Evolutionary conservation across 2,113 vertebrate genomes (phyloP).

Genomic region (Tichodroma muraria): DNA sequence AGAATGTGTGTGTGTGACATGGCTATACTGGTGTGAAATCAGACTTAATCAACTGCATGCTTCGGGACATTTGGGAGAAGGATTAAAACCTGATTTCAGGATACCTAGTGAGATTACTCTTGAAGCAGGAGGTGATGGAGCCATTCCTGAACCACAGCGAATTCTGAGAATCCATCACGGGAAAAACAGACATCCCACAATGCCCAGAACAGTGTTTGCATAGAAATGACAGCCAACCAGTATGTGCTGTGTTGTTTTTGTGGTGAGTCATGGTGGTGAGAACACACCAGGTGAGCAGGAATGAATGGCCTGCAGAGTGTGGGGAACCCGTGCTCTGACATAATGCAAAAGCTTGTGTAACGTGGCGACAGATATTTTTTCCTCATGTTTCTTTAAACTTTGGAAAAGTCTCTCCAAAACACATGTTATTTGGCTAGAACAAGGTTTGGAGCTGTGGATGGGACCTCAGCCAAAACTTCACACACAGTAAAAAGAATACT

Average conservation of each 20-base stretch:
- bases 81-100: not conserved
- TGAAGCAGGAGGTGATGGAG: not conserved
- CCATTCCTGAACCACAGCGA: not conserved
- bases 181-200: not conserved
- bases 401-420: not conserved
- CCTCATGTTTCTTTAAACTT: not conserved
- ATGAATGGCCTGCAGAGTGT: not conserved
- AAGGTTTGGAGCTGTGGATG: not conserved
- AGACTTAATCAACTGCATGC: not conserved
- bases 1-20: not conserved
- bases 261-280: not conserved
- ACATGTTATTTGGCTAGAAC: not conserved
- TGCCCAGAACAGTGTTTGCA: not conserved
- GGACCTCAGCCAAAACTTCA: not conserved
- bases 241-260: not conserved
- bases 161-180: not conserved
- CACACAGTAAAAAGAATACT: not conserved
- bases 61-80: not conserved
- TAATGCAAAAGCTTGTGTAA: not conserved
- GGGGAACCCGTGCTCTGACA: not conserved
- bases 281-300: not conserved
- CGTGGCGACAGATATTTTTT: not conserved
- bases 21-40: not conserved
- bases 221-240: not conserved
- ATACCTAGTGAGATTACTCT: not conserved